These are phyloP conservation scores for Exephanes ischioxanthus DNA, from an alignment of 2,888 invertebrate genomes.

Conservation along the genomic window DNA sequence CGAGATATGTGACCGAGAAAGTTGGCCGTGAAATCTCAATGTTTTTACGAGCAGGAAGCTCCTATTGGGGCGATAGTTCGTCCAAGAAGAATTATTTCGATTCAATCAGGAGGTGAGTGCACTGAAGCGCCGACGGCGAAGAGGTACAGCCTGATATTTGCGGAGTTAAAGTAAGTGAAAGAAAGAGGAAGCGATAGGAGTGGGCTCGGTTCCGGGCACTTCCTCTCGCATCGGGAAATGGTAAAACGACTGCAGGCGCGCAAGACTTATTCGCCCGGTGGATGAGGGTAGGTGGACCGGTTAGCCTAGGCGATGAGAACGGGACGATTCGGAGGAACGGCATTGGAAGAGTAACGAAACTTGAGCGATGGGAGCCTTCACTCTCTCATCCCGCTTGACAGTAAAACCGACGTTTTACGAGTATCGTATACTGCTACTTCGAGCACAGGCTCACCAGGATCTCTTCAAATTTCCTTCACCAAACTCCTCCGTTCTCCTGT, in stretches of 20 bases:
- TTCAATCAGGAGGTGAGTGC: constrained; percentile 72
- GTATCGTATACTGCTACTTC: constrained; percentile 77
- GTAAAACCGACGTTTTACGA: constrained; percentile 78
- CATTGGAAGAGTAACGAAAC: constrained; percentile 55
- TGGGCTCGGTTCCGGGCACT: constrained; percentile 39
- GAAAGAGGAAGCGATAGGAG: constrained; percentile 52
- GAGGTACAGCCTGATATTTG: constrained; percentile 5
- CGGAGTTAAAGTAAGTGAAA: constrained; percentile 39
- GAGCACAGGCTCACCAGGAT: constrained; percentile 65
- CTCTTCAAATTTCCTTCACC: constrained; percentile 46
- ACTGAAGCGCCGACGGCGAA: constrained; percentile 65
- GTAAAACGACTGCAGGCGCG: constrained; percentile 47
- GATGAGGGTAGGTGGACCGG: constrained; percentile 8
- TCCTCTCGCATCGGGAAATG: constrained; percentile 69
- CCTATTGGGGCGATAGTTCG: constrained; percentile 74
- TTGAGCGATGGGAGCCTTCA: constrained; percentile 48
- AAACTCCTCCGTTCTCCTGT: constrained; percentile 52
- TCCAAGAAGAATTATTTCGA: constrained; percentile 74
- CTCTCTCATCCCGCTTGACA: constrained; percentile 51
- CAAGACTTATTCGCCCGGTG: constrained; percentile 50
- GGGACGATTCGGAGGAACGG: constrained; percentile 38
- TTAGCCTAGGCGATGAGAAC: background rate
- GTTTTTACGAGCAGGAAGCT: constrained; percentile 29
- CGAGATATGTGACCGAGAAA: background rate
- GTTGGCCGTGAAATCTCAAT: background rate